Conservation (phyloP, 2,888 invertebrate species). For the Platycnemis pennipes region DNA sequence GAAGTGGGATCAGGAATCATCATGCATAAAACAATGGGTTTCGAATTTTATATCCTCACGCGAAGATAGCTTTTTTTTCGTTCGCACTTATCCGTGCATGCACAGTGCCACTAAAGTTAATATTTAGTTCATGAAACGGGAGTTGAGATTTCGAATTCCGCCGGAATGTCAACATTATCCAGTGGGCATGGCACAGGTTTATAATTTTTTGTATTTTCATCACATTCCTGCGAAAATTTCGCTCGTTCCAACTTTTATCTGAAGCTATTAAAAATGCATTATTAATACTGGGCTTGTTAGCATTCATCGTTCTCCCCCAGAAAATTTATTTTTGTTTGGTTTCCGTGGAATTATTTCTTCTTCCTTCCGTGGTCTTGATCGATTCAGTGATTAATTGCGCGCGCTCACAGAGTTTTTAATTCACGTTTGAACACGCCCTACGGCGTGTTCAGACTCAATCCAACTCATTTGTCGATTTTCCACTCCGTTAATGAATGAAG, state of each 20-base stretch:
- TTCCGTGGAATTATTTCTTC: neutral
- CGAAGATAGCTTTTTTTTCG: neutral
- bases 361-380: neutral
- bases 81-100: neutral
- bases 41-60: neutral
- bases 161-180: neutral
- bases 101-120: neutral
- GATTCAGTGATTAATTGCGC: neutral
- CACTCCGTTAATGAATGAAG: neutral
- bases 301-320: neutral
- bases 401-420: neutral
- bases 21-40: neutral
- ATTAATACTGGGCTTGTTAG: neutral
- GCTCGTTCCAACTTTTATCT: neutral
- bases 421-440: neutral
- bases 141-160: neutral
- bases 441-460: too few species aligned
- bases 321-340: neutral
- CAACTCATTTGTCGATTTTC: neutral
- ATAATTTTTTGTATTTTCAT: neutral
- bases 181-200: neutral
- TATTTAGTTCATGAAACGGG: neutral
- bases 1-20: neutral
- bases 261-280: constrained; percentile 11
- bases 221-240: neutral